Conservation (phyloP, 2,797 vertebrate species). For the Onychomys leucogaster region DNA sequence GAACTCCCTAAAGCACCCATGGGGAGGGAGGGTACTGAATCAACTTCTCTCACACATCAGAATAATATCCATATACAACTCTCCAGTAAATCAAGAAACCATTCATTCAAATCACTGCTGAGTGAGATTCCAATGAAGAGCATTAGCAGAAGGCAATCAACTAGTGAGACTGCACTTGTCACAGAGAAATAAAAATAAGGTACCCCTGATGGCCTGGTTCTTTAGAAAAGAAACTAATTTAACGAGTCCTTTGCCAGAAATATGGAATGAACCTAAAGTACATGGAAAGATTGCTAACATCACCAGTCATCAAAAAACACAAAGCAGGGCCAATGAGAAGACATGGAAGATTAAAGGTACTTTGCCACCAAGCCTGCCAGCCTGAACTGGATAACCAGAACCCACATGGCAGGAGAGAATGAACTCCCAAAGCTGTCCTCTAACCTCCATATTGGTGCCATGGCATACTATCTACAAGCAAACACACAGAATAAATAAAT, state of each 20-base stretch:
- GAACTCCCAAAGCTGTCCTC: not conserved
- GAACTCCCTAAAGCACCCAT: not conserved
- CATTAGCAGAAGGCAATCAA: not conserved
- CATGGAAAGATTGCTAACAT: not conserved
- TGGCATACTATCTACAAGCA: not conserved
- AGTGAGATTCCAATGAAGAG: not conserved
- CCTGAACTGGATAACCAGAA: not conserved
- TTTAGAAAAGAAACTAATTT: not conserved
- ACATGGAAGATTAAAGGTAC: not conserved
- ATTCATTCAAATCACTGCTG: not conserved
- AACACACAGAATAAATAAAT: not conserved
- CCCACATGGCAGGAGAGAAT: not conserved
- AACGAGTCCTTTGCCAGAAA: not conserved
- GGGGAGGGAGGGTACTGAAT: not conserved
- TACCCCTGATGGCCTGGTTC: not conserved
- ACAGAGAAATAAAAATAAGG: conserved; percentile 40
- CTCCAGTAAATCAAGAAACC: not conserved
- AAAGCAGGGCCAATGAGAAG: not conserved
- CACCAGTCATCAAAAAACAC: not conserved
- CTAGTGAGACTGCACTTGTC: not conserved
- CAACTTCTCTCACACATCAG: not conserved
- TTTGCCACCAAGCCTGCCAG: not conserved
- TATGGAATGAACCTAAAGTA: not conserved
- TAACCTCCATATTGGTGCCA: not conserved
- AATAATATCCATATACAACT: not conserved